These are phyloP conservation scores for Leptopterna dolabrata DNA, from an alignment of 2,888 invertebrate species.

Conservation along the genomic window DNA sequence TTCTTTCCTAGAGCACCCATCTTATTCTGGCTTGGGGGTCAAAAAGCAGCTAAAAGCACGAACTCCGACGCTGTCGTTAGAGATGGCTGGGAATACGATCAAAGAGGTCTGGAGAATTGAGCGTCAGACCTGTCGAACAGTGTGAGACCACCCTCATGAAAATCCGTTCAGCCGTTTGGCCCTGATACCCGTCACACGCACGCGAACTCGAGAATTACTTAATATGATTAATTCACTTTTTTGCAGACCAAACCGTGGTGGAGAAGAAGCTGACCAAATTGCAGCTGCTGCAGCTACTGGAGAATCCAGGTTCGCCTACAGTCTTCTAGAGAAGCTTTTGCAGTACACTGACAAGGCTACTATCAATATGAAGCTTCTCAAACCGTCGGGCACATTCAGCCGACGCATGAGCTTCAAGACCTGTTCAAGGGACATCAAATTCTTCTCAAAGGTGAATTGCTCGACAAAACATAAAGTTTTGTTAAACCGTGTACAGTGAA, in stretches of 20 bases:
- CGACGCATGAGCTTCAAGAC: slow-evolving; percentile 91
- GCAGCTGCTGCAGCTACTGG: slow-evolving; percentile 71
- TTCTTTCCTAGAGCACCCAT: too few species aligned
- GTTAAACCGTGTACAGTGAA: too few species aligned
- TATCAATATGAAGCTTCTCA: slow-evolving; percentile 94
- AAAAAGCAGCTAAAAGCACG: too few species aligned
- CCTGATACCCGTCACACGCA: too few species aligned
- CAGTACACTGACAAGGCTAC: slow-evolving; percentile 97
- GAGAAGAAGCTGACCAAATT: slow-evolving; percentile 78
- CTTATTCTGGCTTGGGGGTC: too few species aligned
- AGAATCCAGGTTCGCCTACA: slow-evolving; percentile 91
- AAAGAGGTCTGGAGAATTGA: too few species aligned
- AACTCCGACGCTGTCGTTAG: too few species aligned
- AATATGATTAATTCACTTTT: not conserved
- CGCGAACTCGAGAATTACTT: too few species aligned
- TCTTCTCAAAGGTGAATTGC: slow-evolving; percentile 90
- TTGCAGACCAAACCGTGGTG: slow-evolving; percentile 75
- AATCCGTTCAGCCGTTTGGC: too few species aligned
- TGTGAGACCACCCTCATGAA: too few species aligned
- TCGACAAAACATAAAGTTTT: not conserved
- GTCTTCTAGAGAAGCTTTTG: slow-evolving; percentile 93
- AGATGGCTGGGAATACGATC: too few species aligned
- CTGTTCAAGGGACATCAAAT: slow-evolving; percentile 97
- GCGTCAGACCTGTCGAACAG: too few species aligned
- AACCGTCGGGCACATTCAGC: slow-evolving; percentile 96